Percentiles rank a stretch among this genome's conserved stretches.
Evolutionary conservation across 2,797 vertebrate species (phyloP).

Genomic region (Sebastes elongatus): DNA sequence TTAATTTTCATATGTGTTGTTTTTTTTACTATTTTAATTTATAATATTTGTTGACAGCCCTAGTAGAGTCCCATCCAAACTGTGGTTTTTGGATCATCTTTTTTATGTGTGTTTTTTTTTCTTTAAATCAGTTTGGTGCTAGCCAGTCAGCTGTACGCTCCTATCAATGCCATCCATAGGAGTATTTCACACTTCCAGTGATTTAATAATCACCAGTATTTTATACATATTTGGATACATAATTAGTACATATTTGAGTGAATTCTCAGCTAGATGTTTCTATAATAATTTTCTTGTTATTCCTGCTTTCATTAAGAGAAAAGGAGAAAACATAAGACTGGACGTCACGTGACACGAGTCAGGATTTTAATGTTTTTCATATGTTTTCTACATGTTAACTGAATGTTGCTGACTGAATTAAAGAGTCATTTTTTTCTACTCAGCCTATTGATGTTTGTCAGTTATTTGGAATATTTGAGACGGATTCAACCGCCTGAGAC

Average conservation of each 20-base stretch:
- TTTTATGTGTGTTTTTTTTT: not conserved
- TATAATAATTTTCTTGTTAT: not conserved
- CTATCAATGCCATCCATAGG: not conserved
- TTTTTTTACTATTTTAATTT: too few species aligned
- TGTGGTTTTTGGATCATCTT: not conserved
- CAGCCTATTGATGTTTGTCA: not conserved
- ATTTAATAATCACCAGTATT: not conserved
- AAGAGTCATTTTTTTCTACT: constrained; percentile 17
- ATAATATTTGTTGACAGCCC: too few species aligned
- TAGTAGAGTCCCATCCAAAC: not conserved
- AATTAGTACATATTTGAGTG: not conserved
- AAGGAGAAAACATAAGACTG: not conserved
- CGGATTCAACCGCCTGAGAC: not conserved
- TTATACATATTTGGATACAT: not conserved
- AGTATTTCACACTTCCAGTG: not conserved
- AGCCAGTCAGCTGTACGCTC: not conserved
- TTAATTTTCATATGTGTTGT: too few species aligned
- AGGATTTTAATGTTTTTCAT: not conserved
- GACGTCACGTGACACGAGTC: not conserved
- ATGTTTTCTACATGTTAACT: not conserved
- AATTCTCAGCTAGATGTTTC: not conserved
- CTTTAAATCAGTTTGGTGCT: not conserved
- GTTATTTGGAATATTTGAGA: not conserved
- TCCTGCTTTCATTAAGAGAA: not conserved
- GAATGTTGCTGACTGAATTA: constrained; percentile 7